Evolutionary conservation across 2,797 vertebrate species (phyloP).

Genomic region (Trachurus trachurus): DNA sequence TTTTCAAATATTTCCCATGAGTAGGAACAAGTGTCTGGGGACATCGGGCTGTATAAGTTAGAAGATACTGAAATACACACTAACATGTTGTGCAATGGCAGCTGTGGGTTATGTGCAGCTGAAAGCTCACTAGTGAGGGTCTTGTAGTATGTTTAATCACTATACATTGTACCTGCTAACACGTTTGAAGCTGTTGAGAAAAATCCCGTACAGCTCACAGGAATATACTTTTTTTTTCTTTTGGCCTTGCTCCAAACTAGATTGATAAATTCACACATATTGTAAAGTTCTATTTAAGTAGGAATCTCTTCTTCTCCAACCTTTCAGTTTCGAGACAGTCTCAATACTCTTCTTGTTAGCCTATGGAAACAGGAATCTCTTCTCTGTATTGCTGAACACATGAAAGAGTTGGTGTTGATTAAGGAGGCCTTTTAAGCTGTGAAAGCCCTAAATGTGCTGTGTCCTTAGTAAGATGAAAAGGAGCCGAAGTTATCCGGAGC

Average conservation of each 20-base stretch:
- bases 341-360: conserved; percentile 67
- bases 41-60: not conserved
- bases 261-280: conserved; percentile 11
- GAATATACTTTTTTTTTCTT: not conserved
- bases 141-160: conserved; percentile 4
- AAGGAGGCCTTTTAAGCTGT: conserved; percentile 80
- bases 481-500: conserved; percentile 72
- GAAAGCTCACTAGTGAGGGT: not conserved
- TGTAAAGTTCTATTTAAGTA: conserved; percentile 11
- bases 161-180: not conserved
- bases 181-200: conserved; percentile 5
- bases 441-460: conserved; percentile 80
- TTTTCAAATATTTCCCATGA: not conserved
- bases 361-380: conserved; percentile 74
- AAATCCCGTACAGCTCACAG: conserved; percentile 5
- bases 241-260: conserved; percentile 9
- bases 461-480: conserved; percentile 82
- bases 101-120: not conserved
- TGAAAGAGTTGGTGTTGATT: conserved; percentile 83
- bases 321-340: conserved; percentile 59
- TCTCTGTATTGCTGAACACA: conserved; percentile 76
- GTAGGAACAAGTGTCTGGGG: not conserved
- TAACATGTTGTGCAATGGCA: not conserved
- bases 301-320: conserved; percentile 20
- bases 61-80: not conserved